Percentiles rank a stretch among this genome's conserved stretches.
phyloP scores from a whole-genome alignment of 2,113 vertebrate genomes.

The Aegithalos caudatus region DNA sequence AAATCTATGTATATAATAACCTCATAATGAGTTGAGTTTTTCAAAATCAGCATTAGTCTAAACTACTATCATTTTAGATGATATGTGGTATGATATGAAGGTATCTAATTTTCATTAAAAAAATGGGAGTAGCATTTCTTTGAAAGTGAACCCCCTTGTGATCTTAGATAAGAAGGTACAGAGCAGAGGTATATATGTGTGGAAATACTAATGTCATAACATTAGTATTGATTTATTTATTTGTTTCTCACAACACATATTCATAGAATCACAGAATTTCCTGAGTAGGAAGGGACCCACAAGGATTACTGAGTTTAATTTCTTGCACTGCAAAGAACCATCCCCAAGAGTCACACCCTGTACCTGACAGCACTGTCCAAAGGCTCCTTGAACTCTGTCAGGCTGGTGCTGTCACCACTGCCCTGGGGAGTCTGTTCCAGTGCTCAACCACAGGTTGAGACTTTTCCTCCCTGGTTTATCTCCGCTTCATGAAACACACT shows the following conservation, averaged over 20 bases:
- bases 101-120: neutral
- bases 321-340: neutral
- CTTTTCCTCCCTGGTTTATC: neutral
- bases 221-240: neutral
- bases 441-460: neutral
- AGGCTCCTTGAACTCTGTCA: neutral
- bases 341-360: neutral
- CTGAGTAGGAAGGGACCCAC: neutral
- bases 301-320: rapidly evolving
- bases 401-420: neutral
- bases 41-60: neutral
- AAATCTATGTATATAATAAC: neutral
- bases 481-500: neutral
- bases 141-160: neutral
- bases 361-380: neutral
- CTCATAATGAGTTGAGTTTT: neutral
- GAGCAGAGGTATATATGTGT: neutral
- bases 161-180: neutral
- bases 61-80: neutral
- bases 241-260: neutral
- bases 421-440: neutral
- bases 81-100: neutral
- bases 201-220: neutral
- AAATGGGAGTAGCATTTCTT: neutral
- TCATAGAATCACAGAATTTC: neutral